Evolutionary conservation across 2,797 vertebrate genomes (phyloP).

Genomic region (Cottoperca gobio): DNA sequence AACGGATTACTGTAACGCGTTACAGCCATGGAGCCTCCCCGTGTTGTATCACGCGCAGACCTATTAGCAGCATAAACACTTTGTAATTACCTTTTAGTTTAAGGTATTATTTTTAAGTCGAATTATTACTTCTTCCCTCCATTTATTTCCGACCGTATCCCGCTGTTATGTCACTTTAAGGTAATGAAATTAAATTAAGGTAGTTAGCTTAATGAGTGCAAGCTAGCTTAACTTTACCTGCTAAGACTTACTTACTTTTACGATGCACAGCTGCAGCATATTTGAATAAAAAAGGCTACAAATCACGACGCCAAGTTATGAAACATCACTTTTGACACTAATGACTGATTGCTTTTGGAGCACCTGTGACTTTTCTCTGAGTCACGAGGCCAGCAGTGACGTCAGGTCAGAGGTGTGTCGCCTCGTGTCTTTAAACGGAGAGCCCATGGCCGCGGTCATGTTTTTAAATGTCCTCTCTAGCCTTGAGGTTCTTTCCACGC

Average conservation of each 20-base stretch:
- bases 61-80: not conserved
- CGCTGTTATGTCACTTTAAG: no score
- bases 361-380: constrained; percentile 33
- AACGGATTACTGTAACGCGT: constrained; percentile 46
- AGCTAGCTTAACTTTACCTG: not conserved
- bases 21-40: not conserved
- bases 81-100: not conserved
- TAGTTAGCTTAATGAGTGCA: not conserved
- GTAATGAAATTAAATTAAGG: not conserved
- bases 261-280: not conserved
- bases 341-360: not conserved
- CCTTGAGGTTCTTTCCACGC: constrained; percentile 17
- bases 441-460: not conserved
- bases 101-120: not conserved
- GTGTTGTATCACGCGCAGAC: not conserved
- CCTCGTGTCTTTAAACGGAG: constrained; percentile 19
- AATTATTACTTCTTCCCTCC: not conserved
- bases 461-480: constrained; percentile 27
- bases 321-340: not conserved
- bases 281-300: not conserved
- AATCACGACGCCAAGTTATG: not conserved
- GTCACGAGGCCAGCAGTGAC: constrained; percentile 34
- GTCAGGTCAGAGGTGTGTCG: constrained; percentile 51
- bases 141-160: not conserved
- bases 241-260: not conserved